Evolutionary conservation across 2,113 vertebrate species (phyloP).

Genomic region (Platichthys flesus): DNA sequence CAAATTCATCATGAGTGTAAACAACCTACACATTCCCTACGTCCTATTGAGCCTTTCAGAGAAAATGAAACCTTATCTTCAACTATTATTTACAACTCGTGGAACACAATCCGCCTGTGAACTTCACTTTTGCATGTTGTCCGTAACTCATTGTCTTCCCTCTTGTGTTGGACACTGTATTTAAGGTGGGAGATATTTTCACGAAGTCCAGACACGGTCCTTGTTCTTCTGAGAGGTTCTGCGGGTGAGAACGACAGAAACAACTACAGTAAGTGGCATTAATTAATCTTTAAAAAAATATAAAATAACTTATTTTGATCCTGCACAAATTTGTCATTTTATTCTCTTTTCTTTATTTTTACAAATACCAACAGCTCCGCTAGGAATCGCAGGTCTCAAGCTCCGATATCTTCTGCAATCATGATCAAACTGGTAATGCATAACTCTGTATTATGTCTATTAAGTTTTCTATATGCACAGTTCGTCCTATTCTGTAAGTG

Average conservation of each 20-base stretch:
- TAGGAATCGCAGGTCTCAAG: neutral
- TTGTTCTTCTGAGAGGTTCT: neutral
- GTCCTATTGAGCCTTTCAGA: neutral
- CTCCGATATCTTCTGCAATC: neutral
- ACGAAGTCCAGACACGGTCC: too few relatives aligned
- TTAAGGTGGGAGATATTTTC: neutral
- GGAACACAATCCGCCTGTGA: neutral
- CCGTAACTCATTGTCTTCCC: neutral
- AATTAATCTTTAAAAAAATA: too few relatives aligned
- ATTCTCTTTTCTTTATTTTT: neutral
- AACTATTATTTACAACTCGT: neutral
- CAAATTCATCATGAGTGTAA: neutral
- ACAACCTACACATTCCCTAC: neutral
- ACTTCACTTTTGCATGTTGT: neutral
- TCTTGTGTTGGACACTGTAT: neutral
- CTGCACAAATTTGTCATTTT: neutral
- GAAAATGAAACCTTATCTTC: neutral
- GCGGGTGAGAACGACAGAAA: neutral
- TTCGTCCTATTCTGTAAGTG: neutral
- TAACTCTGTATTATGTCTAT: neutral
- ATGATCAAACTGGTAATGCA: slow-evolving; percentile 45
- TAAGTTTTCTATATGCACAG: neutral
- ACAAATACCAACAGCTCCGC: too few relatives aligned
- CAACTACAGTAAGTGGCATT: too few relatives aligned
- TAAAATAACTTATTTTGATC: too few relatives aligned